Evolutionary conservation across 1,140 invertebrate species (phyloP).

Genomic region (Cyclargus thomasi): DNA sequence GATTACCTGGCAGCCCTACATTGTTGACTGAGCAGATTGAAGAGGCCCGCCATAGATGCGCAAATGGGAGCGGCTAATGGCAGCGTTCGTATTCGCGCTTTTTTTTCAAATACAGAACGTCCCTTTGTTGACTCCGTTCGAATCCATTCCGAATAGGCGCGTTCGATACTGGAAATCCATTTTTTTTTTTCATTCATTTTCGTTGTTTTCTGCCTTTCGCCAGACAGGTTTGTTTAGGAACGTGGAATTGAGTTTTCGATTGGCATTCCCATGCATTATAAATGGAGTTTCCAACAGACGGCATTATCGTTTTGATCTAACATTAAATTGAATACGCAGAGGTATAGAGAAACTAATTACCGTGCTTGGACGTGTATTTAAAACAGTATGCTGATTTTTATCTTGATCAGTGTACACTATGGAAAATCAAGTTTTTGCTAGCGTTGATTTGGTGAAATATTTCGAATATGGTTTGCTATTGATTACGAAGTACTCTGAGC

Average conservation of each 20-base stretch:
- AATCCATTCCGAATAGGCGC: constrained; percentile 59
- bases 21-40: constrained; percentile 66
- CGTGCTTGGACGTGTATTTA: neutral
- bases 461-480: no score
- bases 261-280: constrained; percentile 28
- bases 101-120: constrained; percentile 63
- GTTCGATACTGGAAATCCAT: constrained; percentile 57
- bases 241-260: constrained; percentile 38
- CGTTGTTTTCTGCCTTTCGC: constrained; percentile 45
- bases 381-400: neutral
- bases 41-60: constrained; percentile 61
- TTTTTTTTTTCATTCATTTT: constrained; percentile 46
- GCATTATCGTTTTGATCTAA: constrained; percentile 1
- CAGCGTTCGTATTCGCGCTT: constrained; percentile 64
- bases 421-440: neutral
- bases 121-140: constrained; percentile 66
- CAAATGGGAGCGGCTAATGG: constrained; percentile 67
- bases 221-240: constrained; percentile 44
- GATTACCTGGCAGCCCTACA: constrained; percentile 48
- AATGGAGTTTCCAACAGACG: constrained; percentile 14
- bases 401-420: neutral
- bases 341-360: constrained; percentile 1
- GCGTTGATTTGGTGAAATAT: no score
- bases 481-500: no score
- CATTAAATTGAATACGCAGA: neutral